Percentiles rank a stretch among this genome's conserved stretches.
These are phyloP conservation scores for Drymodes brunneopygia DNA, from an alignment of 2,113 vertebrate genomes.

Conservation along the genomic window DNA sequence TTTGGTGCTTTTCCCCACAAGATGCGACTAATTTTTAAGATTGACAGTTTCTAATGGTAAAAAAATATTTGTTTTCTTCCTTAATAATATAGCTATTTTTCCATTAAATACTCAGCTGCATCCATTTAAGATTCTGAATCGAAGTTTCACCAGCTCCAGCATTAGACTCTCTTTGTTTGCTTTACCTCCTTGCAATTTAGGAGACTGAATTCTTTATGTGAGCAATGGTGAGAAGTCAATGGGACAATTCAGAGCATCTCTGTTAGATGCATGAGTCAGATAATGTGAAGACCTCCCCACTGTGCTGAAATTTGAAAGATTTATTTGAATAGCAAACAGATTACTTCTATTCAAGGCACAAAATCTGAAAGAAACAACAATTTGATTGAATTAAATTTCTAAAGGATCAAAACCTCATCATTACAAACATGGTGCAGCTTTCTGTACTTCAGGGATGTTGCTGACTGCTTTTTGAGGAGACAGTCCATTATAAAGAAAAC, in stretches of 20 bases:
- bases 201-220: not conserved
- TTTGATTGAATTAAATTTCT: not conserved
- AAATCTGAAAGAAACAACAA: not conserved
- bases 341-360: not conserved
- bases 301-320: not conserved
- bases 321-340: not conserved
- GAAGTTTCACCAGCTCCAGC: not conserved
- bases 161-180: not conserved
- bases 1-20: constrained; percentile 1
- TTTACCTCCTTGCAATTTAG: not conserved
- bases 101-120: not conserved
- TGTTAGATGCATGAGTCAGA: not conserved
- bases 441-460: not conserved
- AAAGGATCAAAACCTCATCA: not conserved
- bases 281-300: not conserved
- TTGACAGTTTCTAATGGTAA: not conserved
- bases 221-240: not conserved
- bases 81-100: not conserved
- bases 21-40: constrained; percentile 10
- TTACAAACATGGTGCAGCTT: not conserved
- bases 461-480: not conserved
- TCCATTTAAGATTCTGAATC: not conserved
- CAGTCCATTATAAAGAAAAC: not conserved
- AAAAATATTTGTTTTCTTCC: not conserved
- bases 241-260: not conserved